Evolutionary conservation across 2,888 invertebrate genomes (phyloP).

Genomic region (Lissonota sp.): DNA sequence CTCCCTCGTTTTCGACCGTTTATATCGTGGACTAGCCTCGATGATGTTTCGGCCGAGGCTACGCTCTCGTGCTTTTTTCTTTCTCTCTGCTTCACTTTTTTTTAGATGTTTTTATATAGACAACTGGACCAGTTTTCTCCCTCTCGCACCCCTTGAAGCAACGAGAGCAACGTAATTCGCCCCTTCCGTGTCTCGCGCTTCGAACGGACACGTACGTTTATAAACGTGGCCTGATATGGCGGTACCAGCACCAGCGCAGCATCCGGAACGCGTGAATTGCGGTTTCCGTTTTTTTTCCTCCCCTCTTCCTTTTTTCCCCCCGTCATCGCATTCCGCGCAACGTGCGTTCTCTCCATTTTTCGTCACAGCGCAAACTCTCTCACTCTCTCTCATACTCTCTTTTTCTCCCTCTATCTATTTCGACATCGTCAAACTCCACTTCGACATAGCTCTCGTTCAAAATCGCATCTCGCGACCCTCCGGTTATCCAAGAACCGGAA

Average conservation of each 20-base stretch:
- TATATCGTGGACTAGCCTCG: neutral
- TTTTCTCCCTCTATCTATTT: constrained; percentile 37
- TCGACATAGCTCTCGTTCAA: constrained; percentile 31
- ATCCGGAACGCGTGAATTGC: constrained; percentile 17
- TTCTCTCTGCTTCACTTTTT: neutral
- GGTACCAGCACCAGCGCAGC: constrained; percentile 13
- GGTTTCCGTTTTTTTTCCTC: constrained; percentile 17
- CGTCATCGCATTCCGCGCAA: constrained; percentile 48
- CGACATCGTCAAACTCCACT: constrained; percentile 31
- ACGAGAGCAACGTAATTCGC: constrained; percentile 32
- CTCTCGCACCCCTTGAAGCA: neutral
- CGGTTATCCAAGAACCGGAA: constrained; percentile 11
- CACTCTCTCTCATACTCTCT: constrained; percentile 17
- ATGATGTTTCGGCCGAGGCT: neutral
- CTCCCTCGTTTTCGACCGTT: too few relatives aligned
- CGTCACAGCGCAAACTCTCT: constrained; percentile 27
- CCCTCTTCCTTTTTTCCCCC: constrained; percentile 21
- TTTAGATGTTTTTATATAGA: constrained; percentile 17
- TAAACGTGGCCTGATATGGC: constrained; percentile 6
- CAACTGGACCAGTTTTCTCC: constrained; percentile 13
- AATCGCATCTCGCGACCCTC: constrained; percentile 29
- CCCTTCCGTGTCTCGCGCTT: constrained; percentile 20
- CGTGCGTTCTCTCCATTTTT: constrained; percentile 53
- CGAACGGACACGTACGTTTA: neutral
- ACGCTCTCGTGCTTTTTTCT: neutral